These are phyloP conservation scores for Hipposideros armiger DNA, from an alignment of 2,113 vertebrate species.

Conservation along the genomic window DNA sequence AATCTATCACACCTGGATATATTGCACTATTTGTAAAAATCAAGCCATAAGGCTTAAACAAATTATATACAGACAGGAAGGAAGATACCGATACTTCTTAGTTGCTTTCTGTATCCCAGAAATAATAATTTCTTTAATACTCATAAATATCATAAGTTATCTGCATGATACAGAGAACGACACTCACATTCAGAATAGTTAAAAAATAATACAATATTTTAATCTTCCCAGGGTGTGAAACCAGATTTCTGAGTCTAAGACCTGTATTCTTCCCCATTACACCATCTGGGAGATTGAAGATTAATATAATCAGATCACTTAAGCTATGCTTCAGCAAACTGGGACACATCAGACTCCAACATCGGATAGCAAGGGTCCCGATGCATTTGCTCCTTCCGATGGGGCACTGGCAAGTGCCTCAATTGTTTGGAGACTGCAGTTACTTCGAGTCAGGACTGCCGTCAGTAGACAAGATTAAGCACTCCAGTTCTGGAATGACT, in stretches of 20 bases:
- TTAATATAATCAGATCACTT: not conserved
- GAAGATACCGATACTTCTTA: not conserved
- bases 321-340: not conserved
- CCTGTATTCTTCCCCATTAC: not conserved
- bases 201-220: not conserved
- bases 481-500: not conserved
- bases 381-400: not conserved
- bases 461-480: not conserved
- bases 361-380: not conserved
- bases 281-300: not conserved
- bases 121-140: not conserved
- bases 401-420: not conserved
- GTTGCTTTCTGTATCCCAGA: not conserved
- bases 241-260: not conserved
- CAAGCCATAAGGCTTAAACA: not conserved
- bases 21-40: not conserved
- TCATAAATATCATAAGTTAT: not conserved
- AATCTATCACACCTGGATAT: not conserved
- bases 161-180: not conserved
- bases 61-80: not conserved
- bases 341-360: not conserved
- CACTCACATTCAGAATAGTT: not conserved
- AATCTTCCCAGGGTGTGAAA: not conserved
- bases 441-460: not conserved
- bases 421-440: not conserved